Percentiles rank a stretch among this genome's conserved stretches.
These are phyloP conservation scores for Bungarus multicinctus DNA, from an alignment of 2,113 vertebrate genomes.

Conservation along the genomic window DNA sequence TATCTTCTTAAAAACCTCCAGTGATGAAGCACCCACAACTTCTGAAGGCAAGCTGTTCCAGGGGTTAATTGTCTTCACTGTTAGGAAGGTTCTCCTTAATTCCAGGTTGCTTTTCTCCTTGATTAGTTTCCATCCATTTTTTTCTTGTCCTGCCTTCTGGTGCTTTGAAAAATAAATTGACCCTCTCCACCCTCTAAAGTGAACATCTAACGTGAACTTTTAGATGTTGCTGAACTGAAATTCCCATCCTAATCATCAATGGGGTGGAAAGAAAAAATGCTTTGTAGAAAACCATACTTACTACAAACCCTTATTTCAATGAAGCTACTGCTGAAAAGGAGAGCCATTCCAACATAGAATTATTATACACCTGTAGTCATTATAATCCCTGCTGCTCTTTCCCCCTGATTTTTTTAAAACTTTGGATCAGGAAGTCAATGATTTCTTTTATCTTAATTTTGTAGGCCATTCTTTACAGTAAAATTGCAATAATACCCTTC, in stretches of 20 bases:
- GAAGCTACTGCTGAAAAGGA: neutral
- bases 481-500: neutral
- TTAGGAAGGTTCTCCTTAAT: no score
- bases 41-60: no score
- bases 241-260: neutral
- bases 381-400: neutral
- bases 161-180: no score
- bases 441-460: neutral
- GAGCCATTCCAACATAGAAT: neutral
- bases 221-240: neutral
- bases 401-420: neutral
- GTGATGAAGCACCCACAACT: no score
- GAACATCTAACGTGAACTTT: no score
- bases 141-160: no score
- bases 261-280: neutral
- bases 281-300: neutral
- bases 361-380: neutral
- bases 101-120: no score
- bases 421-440: neutral
- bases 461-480: neutral
- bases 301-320: neutral
- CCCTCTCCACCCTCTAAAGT: no score
- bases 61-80: no score
- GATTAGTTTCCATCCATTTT: no score
- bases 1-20: no score